Evolutionary conservation across 2,888 invertebrate genomes (phyloP), one percentile per base, ranked within the genome.

Genomic region (Andrena marginata): DNA sequence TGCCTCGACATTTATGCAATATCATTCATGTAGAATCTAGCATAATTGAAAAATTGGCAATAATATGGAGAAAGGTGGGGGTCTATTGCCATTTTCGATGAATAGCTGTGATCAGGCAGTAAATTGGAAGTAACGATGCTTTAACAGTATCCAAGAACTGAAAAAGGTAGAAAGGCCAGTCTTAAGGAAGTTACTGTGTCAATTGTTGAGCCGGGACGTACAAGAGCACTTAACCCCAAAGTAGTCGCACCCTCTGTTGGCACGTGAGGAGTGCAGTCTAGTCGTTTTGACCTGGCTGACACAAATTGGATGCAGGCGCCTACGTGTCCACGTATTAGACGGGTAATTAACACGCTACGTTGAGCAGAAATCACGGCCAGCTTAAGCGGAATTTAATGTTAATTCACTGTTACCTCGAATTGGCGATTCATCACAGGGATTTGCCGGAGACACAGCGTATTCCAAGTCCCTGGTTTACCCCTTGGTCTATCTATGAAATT

Each of bases 101-200:
- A 48, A 31, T 10, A 13, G 20, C 59, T 42, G 20, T 51, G 54
- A 63, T 70, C 31, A 48, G 35, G 10, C 20, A 62, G 42, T 29
- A 62, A 56, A n/a, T 68, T 33, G 6, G 4, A 56, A 42, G 5
- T 4, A 56, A 51, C n/a, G 62, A n/a, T 20, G 35, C 23, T 72
- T 31, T 29, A 64, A 60, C 35, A 29, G 60, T 60, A 64, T 54
- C 42, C 20, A 23, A 48, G 48, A 71, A 29, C 75, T 72, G 85
- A 31, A 84, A 80, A 78, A 73, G 78, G 76, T 79, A 60, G 70
- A 48, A 74, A 68, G 60, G 63, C 26, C 42, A 65, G 78, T 77
- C 35, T 75, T 69, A 84, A 83, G 65, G 83, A 87, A 86, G 77
- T 86, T 86, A 87, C 79, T 86, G 79, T 87, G 87, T 87, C 86